Percentiles rank a stretch among this genome's conserved stretches.
phyloP scores from a whole-genome alignment of 2,888 invertebrate species.

The Amphipoea lucens region DNA sequence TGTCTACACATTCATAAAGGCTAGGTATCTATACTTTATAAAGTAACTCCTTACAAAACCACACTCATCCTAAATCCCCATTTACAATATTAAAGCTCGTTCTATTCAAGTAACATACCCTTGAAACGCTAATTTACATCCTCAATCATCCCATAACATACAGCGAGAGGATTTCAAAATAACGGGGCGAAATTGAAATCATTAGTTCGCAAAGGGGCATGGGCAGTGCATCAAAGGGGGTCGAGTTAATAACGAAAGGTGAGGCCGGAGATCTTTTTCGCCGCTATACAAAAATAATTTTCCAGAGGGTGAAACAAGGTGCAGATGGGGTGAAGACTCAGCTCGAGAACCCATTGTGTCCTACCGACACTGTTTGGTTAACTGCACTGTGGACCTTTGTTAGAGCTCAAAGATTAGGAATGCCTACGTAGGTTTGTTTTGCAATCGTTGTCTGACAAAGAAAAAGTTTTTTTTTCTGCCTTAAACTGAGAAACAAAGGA shows the following conservation, averaged over 20 bases:
- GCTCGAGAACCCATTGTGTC: slow-evolving; percentile 75
- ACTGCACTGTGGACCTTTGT: slow-evolving; percentile 68
- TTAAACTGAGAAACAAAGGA: slow-evolving; percentile 5
- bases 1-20: not conserved
- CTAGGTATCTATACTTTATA: not conserved
- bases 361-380: slow-evolving; percentile 77
- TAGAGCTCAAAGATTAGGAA: slow-evolving; percentile 58
- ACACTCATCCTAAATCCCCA: slow-evolving; percentile 42
- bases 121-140: slow-evolving; percentile 69
- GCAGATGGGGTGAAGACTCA: slow-evolving; percentile 60
- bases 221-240: slow-evolving; percentile 85
- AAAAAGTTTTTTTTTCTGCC: not conserved
- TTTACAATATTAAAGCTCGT: slow-evolving; percentile 54
- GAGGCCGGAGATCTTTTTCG: slow-evolving; percentile 84
- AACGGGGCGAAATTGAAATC: slow-evolving; percentile 83
- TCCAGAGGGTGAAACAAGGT: slow-evolving; percentile 68
- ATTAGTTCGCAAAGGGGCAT: slow-evolving; percentile 83
- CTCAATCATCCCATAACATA: slow-evolving; percentile 72
- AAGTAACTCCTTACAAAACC: slow-evolving; percentile 33
- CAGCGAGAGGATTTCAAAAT: slow-evolving; percentile 71
- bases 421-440: slow-evolving; percentile 36
- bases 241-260: slow-evolving; percentile 88
- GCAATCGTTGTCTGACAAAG: slow-evolving; percentile 20
- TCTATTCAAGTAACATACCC: slow-evolving; percentile 54
- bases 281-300: slow-evolving; percentile 82